Base-by-base conservation (phyloP, 2,113 vertebrate species). In the Sapayoa aenigma region DNA sequence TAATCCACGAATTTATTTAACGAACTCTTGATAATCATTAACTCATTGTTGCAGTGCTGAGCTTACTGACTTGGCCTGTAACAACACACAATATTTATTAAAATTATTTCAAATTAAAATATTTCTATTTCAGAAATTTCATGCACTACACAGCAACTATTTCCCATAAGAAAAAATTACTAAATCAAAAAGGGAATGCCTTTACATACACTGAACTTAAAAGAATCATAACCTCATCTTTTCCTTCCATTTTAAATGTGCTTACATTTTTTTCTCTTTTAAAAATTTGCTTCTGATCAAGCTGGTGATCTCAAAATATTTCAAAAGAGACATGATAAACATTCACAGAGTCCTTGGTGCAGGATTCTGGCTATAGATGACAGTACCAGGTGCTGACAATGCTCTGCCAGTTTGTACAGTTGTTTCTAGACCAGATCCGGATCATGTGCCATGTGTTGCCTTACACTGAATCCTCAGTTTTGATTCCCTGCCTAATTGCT, bases 401-500 rank as follows among this genome's bases (percentile, higher is more conserved):
- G 15, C 73, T 63, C 68, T 89, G 80, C 84, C 93, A 96, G 87
- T n/a, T 87, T 55, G 60, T 81, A 50, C 68, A 78, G 56, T 85
- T 68, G 35, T 85, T 94, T 65, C 84, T 65, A 91, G 90, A 91
- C 71, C 74, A 91, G 37, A 31, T 86, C 42, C 42, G 31, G 81
- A 84, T 62, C 84, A 46, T 33, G 49, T 73, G 86, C 65, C 91
- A 78, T 92, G 86, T 84, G 74, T 14, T 82, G 52, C 67, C 41
- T 76, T 44, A 41, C 19, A 60, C 31, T 41, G 66, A 79, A 73
- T 68, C 27, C 84, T 79, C 71, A 65, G 0, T 76, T 75, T 93
- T 96, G 53, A 87, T 62, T 82, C 85, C 84, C 56, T 96, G 92
- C 87, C 87, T 88, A 90, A 94, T 87, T 87, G 52, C 49, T 90